These are phyloP conservation scores for Glyphotaelius pellucidus DNA, from an alignment of 2,888 invertebrate genomes.

Conservation along the genomic window DNA sequence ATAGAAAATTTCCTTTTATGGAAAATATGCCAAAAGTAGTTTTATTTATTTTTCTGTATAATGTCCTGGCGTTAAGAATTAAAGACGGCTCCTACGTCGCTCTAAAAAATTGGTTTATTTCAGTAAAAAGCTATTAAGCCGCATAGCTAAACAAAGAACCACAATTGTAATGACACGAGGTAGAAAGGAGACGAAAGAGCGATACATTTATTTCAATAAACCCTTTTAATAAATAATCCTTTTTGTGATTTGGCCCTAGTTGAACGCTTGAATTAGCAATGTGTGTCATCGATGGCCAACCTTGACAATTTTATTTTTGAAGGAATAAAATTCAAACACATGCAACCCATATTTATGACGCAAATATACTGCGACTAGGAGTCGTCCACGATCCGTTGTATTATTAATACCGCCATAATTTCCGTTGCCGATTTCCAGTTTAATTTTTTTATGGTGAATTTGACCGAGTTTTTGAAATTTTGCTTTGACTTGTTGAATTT, in stretches of 20 bases:
- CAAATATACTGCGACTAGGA: too few relatives aligned
- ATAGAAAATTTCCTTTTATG: background rate
- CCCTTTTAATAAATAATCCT: background rate
- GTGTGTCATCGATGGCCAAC: background rate
- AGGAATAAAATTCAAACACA: background rate
- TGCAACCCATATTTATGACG: too few relatives aligned
- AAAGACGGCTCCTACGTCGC: background rate
- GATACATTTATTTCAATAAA: background rate
- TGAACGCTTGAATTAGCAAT: background rate
- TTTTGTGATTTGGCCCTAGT: background rate
- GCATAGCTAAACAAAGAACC: background rate
- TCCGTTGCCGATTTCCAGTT: too few relatives aligned
- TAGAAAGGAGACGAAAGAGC: background rate
- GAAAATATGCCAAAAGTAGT: background rate
- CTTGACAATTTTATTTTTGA: background rate
- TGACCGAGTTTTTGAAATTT: too few relatives aligned
- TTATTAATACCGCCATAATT: too few relatives aligned
- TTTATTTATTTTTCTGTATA: background rate
- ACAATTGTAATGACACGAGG: background rate
- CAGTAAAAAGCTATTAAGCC: background rate
- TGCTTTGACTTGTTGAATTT: too few relatives aligned
- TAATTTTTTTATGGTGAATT: too few relatives aligned
- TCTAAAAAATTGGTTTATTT: background rate
- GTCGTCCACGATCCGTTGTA: too few relatives aligned
- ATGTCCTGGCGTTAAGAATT: background rate